These are phyloP conservation scores for Ectropis crepuscularia DNA, from an alignment of 2,888 invertebrate species.

Conservation along the genomic window DNA sequence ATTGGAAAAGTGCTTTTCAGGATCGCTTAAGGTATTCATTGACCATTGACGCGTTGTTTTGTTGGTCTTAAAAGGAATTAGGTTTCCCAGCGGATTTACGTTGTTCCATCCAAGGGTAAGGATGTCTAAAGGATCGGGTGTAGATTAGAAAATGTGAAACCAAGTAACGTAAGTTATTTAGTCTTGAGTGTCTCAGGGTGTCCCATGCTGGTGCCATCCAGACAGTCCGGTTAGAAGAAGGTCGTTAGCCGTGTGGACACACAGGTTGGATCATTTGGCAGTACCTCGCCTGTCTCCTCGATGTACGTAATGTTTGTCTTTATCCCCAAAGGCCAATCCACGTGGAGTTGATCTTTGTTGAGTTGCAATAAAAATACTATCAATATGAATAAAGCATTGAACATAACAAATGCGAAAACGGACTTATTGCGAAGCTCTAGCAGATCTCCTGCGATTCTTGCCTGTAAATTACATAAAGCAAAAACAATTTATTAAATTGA, in stretches of 20 bases:
- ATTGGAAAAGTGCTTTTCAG: slow-evolving; percentile 60
- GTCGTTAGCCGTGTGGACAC: slow-evolving; percentile 83
- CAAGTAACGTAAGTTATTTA: slow-evolving; percentile 69
- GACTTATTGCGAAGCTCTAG: slow-evolving; percentile 98
- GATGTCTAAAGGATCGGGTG: slow-evolving; percentile 57
- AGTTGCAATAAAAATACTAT: slow-evolving; percentile 99
- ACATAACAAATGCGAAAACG: slow-evolving; percentile 99
- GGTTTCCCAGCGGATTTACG: slow-evolving; percentile 39
- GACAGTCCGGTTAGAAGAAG: slow-evolving; percentile 83
- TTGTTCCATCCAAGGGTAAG: slow-evolving; percentile 50
- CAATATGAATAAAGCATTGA: slow-evolving; percentile 99
- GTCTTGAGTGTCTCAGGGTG: slow-evolving; percentile 71
- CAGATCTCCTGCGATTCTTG: slow-evolving; percentile 94
- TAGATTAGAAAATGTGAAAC: slow-evolving; percentile 69
- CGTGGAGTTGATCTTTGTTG: slow-evolving; percentile 99
- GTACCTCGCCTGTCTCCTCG: slow-evolving; percentile 96
- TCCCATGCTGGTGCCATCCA: slow-evolving; percentile 82
- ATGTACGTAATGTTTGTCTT: slow-evolving; percentile 97
- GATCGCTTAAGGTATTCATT: slow-evolving; percentile 35
- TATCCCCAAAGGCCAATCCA: slow-evolving; percentile 98
- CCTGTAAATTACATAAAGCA: slow-evolving; percentile 88
- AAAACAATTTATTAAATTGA: slow-evolving; percentile 62
- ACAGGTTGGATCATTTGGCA: slow-evolving; percentile 78
- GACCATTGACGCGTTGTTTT: slow-evolving; percentile 38
- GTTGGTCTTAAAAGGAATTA: slow-evolving; percentile 28